A percentile compares a stretch with the other conserved stretches of the same genome.
Conservation (phyloP, 2,888 invertebrate species). For the Ypsolopha sequella region DNA sequence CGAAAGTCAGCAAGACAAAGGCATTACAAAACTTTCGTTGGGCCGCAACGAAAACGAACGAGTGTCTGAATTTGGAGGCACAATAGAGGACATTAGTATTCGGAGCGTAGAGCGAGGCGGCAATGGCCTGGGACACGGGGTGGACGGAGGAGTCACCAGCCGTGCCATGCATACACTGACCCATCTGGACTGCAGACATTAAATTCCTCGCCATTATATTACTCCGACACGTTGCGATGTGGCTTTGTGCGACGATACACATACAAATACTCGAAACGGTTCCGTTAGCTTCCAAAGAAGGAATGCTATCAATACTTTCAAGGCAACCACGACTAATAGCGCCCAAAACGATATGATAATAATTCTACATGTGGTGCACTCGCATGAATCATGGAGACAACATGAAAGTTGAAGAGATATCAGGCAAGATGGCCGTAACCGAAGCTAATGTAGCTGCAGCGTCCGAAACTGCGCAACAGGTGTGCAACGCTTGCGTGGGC, state of each 20-base stretch:
- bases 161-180: constrained; percentile 54
- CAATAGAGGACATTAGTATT: constrained; percentile 59
- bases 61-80: constrained; percentile 35
- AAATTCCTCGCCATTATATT: constrained; percentile 41
- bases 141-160: constrained; percentile 58
- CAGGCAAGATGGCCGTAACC: background rate
- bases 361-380: background rate
- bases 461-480: constrained; percentile 26
- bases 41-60: constrained; percentile 26
- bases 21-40: constrained; percentile 57
- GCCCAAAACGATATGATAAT: constrained; percentile 1
- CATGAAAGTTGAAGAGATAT: background rate
- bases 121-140: constrained; percentile 39
- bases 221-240: constrained; percentile 32
- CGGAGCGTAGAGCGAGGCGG: constrained; percentile 30
- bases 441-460: background rate
- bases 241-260: constrained; percentile 52
- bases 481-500: constrained; percentile 27
- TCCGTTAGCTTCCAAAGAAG: constrained; percentile 37
- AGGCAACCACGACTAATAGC: constrained; percentile 11
- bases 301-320: constrained; percentile 20
- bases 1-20: constrained; percentile 58
- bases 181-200: constrained; percentile 24
- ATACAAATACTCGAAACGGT: constrained; percentile 33
- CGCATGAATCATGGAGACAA: background rate